Evolutionary conservation across 2,888 invertebrate genomes (phyloP), one percentile per base, ranked within the genome.

Genomic region (Drosophila helvetica): DNA sequence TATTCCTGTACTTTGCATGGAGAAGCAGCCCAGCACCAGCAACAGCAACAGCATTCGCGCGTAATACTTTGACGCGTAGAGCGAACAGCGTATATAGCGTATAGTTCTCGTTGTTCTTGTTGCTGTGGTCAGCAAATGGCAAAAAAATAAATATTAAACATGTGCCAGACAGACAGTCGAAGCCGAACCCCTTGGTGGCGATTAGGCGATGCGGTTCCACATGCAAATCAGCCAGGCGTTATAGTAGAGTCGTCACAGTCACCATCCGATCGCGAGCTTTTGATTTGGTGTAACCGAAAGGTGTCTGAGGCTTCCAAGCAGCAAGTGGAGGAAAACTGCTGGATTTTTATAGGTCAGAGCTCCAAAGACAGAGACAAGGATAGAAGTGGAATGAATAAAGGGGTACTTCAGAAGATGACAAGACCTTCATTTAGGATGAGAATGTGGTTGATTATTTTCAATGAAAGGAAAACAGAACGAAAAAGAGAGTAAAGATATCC

Each of bases 101-200:
- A 25, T 18, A 17, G 46, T 38, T 19, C 38, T 43, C 71, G 60
- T 78, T 80, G 70, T 86, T 76, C 68, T 58, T 73, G 75, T 71
- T 70, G 59, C 59, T 61, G 84, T 84, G 89, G 89, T 89, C 89
- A 89, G 27, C 84, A 80, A 85, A 82, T 80, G 89, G 79, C 89
- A 89, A 77, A 88, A 78, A 82, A 80, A 89, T 89, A 77, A 86
- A 89, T 89, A 89, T 88, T 87, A 82, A 86, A 85, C 86, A 86
- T 74, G 56, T 65, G 71, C 53, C 59, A 50, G 54, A 18, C 47
- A 25, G 27, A 27, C 52, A 38, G 38, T 15, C 38, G n/a, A 38
- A n/a, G n/a, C n/a, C n/a, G n/a, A 38, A 15, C 33, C 38, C 38
- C 38, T 15, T 57, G 19, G 30, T 57, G 19, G 42, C 46, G 47